These are phyloP conservation scores for Synergus itoensis DNA, from an alignment of 2,888 invertebrate species.

Conservation along the genomic window DNA sequence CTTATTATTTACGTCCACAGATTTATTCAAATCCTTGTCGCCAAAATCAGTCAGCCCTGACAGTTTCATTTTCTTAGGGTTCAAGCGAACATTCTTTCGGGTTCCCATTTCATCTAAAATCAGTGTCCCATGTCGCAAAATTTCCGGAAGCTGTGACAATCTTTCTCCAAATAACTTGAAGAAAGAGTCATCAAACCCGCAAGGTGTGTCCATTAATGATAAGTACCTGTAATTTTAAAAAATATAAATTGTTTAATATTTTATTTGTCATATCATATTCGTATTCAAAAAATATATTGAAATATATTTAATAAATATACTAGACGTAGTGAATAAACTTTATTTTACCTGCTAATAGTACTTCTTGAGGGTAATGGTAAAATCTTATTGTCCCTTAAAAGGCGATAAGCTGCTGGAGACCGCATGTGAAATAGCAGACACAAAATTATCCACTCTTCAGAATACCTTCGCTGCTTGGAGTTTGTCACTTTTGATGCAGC, in stretches of 20 bases:
- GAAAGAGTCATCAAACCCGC: not conserved
- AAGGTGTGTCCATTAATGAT: no score
- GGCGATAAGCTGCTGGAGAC: slow-evolving; percentile 36
- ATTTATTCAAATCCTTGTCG: no score
- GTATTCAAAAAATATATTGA: not conserved
- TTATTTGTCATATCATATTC: not conserved
- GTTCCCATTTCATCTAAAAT: slow-evolving; percentile 50
- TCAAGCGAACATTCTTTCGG: slow-evolving; percentile 47
- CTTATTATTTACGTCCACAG: no score
- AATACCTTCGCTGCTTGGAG: slow-evolving; percentile 25
- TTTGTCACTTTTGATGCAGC: slow-evolving; percentile 6
- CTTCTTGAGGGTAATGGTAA: slow-evolving; percentile 13
- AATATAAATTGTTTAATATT: not conserved
- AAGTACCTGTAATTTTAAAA: not conserved
- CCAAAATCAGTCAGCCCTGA: no score
- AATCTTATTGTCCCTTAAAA: slow-evolving; percentile 3
- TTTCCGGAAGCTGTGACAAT: slow-evolving; percentile 44
- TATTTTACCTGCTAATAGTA: slow-evolving; percentile 31
- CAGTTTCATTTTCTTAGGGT: slow-evolving; percentile 44
- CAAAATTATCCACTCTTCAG: slow-evolving; percentile 27
- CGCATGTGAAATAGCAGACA: slow-evolving; percentile 40
- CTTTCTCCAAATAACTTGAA: slow-evolving; percentile 52
- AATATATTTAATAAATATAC: no score
- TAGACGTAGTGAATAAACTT: not conserved
- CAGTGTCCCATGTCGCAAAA: slow-evolving; percentile 47